Conservation (phyloP, 2,888 invertebrate species). For the Andrena trimmerana region DNA sequence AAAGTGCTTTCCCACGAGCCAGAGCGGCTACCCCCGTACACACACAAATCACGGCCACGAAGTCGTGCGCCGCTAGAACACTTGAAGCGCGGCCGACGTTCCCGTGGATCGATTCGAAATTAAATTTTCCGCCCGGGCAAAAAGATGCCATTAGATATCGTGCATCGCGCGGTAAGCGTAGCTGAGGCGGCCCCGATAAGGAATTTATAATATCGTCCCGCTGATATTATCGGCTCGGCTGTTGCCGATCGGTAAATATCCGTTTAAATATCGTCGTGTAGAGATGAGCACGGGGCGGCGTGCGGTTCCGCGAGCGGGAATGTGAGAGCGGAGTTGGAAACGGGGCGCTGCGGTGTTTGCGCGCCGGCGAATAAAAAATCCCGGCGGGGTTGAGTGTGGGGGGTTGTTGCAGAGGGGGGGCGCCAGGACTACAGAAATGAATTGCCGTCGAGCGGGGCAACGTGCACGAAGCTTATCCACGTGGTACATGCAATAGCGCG, state of each 20-base stretch:
- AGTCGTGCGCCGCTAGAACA: slow-evolving; percentile 5
- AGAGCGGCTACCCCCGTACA: too few relatives aligned
- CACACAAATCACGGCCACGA: too few relatives aligned
- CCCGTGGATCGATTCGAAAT: slow-evolving; percentile 52
- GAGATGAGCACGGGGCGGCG: slow-evolving; percentile 59
- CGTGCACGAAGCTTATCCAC: slow-evolving; percentile 77
- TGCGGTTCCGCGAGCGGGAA: slow-evolving; percentile 13
- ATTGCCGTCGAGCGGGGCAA: slow-evolving; percentile 70
- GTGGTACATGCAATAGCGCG: slow-evolving; percentile 77
- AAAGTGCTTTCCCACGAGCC: too few relatives aligned
- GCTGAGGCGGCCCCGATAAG: slow-evolving; percentile 56
- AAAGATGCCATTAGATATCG: slow-evolving; percentile 59
- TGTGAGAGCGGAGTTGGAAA: background rate
- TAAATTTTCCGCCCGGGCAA: slow-evolving; percentile 51
- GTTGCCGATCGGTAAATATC: slow-evolving; percentile 71
- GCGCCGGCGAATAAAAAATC: slow-evolving; percentile 50
- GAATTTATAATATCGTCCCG: slow-evolving; percentile 69
- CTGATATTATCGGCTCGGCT: slow-evolving; percentile 66
- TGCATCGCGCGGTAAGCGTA: slow-evolving; percentile 47
- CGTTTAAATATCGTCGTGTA: slow-evolving; percentile 70
- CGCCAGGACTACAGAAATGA: slow-evolving; percentile 61
- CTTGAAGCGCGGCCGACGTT: slow-evolving; percentile 18
- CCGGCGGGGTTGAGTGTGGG: slow-evolving; percentile 26
- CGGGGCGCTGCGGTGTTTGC: slow-evolving; percentile 32
- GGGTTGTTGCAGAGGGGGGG: too few relatives aligned